phyloP scores from a whole-genome alignment of 1,140 invertebrate genomes.

The Drosophila azteca region DNA sequence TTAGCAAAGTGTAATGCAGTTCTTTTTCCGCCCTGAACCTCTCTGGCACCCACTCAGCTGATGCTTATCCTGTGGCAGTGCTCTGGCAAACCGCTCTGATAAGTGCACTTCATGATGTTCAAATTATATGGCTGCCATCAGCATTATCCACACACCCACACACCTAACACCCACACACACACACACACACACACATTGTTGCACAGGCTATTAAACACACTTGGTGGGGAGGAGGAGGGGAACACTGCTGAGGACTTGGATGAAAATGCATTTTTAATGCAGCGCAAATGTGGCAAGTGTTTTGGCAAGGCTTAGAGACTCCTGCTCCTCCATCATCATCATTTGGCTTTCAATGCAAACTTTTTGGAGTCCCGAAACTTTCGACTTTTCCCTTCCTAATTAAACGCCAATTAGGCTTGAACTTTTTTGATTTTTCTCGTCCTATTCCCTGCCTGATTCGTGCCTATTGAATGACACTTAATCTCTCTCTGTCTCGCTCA shows the following conservation, averaged over 20 bases:
- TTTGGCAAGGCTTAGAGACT: conserved; percentile 41
- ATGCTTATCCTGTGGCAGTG: conserved; percentile 73
- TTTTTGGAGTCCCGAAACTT: conserved; percentile 20
- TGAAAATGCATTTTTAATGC: conserved; percentile 78
- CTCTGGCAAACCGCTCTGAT: conserved; percentile 68
- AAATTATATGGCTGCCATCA: conserved; percentile 79
- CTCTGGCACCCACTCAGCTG: conserved; percentile 48
- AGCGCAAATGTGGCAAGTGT: conserved; percentile 74
- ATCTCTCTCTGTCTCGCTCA: background rate
- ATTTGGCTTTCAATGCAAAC: conserved; percentile 33
- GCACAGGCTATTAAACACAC: conserved; percentile 69
- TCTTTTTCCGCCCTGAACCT: conserved; percentile 23
- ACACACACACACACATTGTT: conserved; percentile 58
- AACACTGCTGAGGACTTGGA: conserved; percentile 14
- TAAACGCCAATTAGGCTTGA: conserved; percentile 44
- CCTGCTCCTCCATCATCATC: background rate
- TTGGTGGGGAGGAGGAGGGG: background rate
- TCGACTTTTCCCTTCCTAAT: conserved; percentile 26
- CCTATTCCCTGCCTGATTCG: conserved; percentile 1
- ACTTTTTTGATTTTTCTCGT: conserved; percentile 23
- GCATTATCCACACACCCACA: conserved; percentile 53
- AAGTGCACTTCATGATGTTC: conserved; percentile 78
- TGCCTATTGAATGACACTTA: conserved; percentile 29
- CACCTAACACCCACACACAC: background rate
- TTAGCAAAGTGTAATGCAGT: conserved; percentile 48